A percentile compares a stretch with the other conserved stretches of the same genome.
Conservation (phyloP, 2,888 invertebrate species). For the Cinara cedri region DNA sequence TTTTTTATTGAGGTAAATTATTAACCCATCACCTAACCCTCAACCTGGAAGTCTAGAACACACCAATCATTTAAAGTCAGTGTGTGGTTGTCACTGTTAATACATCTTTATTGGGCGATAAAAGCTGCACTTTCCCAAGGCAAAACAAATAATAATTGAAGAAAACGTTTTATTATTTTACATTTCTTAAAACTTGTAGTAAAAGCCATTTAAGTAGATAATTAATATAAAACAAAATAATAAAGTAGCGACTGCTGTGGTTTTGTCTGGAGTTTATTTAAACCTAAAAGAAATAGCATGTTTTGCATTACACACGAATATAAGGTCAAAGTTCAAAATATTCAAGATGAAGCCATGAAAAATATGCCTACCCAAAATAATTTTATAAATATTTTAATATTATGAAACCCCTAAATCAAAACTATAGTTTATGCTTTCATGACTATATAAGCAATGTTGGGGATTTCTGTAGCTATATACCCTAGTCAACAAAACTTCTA, state of each 20-base stretch:
- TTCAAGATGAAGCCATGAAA: conserved; percentile 26
- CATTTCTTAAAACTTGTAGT: no score
- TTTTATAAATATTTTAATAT: conserved; percentile 43
- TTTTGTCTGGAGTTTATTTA: neutral
- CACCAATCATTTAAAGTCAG: no score
- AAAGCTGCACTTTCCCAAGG: no score
- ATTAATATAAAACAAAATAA: neutral
- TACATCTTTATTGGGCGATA: no score
- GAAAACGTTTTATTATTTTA: no score
- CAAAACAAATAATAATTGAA: no score
- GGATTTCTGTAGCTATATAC: conserved; percentile 25
- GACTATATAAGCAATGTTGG: conserved; percentile 43
- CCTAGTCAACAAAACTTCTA: conserved; percentile 31
- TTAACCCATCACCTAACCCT: no score
- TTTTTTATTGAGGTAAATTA: no score
- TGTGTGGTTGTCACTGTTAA: no score
- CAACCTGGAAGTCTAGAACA: no score
- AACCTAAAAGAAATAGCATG: neutral
- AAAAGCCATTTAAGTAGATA: neutral
- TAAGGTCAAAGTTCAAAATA: conserved; percentile 20
- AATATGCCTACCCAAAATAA: neutral
- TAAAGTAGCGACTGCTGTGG: no score
- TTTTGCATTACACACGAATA: neutral
- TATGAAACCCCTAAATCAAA: conserved; percentile 38
- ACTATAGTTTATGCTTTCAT: conserved; percentile 40